Conservation (phyloP, 30 jellyfish, hydroid and myxozoan species). For the Kudoa iwatai region DNA sequence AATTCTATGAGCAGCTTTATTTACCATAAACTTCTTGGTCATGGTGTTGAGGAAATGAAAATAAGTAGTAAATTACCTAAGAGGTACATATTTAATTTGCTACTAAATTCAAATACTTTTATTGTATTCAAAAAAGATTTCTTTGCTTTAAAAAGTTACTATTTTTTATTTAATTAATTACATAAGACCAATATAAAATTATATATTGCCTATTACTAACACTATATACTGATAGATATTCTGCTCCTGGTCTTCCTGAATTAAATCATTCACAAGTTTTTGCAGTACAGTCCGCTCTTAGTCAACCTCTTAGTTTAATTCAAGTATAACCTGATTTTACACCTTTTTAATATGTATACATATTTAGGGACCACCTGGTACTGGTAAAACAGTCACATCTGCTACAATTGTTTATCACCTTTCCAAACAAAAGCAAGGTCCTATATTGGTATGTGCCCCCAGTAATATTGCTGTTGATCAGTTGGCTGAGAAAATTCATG, state of each 20-base stretch:
- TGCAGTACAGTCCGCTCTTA: slow-evolving; percentile 77
- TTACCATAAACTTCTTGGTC: slow-evolving; percentile 64
- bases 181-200: background rate
- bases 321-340: slow-evolving; percentile 10
- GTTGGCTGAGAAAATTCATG: slow-evolving; percentile 72
- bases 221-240: slow-evolving; percentile 7
- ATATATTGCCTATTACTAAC: background rate
- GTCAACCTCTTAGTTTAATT: slow-evolving; percentile 50
- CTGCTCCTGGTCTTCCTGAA: slow-evolving; percentile 96
- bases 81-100: slow-evolving; percentile 7
- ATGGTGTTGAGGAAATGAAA: slow-evolving; percentile 59
- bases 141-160: background rate
- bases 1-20: slow-evolving; percentile 77
- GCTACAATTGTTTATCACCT: slow-evolving; percentile 82
- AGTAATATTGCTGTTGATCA: slow-evolving; percentile 96
- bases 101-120: background rate
- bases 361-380: slow-evolving; percentile 90
- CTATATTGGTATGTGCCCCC: slow-evolving; percentile 82
- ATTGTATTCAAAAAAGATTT: background rate
- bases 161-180: background rate
- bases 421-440: slow-evolving; percentile 76
- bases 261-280: slow-evolving; percentile 81
- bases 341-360: background rate
- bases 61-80: slow-evolving; percentile 69
- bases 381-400: slow-evolving; percentile 94